These are phyloP conservation scores for Entomobrya proxima DNA, from an alignment of 2,888 invertebrate species.

Conservation along the genomic window DNA sequence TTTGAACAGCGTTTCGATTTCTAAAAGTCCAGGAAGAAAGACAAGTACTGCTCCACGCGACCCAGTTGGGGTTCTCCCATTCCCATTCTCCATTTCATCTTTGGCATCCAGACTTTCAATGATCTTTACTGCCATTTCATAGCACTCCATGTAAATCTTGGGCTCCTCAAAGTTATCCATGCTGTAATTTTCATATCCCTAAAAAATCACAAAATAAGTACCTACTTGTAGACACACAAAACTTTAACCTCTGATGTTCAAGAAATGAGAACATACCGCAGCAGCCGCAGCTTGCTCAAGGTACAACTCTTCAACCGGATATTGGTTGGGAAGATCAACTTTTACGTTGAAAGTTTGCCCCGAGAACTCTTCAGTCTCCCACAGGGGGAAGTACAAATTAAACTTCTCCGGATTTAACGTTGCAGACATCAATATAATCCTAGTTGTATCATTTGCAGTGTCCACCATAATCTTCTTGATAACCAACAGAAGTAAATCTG, in stretches of 20 bases:
- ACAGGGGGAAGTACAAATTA: constrained; percentile 81
- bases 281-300: constrained; percentile 50
- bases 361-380: constrained; percentile 22
- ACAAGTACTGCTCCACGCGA: constrained; percentile 87
- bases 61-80: too few species aligned
- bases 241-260: background rate
- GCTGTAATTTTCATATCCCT: constrained; percentile 70
- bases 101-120: constrained; percentile 83
- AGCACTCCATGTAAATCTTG: constrained; percentile 81
- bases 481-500: constrained; percentile 91
- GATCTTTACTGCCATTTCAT: constrained; percentile 82
- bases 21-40: constrained; percentile 91
- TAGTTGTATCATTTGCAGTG: constrained; percentile 83
- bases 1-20: constrained; percentile 78
- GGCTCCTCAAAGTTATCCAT: constrained; percentile 79
- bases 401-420: constrained; percentile 88
- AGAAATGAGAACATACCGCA: constrained; percentile 19
- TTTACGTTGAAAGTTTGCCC: background rate
- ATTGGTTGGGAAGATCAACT: constrained; percentile 16
- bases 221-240: background rate
- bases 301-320: constrained; percentile 60
- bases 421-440: constrained; percentile 94
- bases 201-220: background rate
- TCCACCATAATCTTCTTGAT: constrained; percentile 85
- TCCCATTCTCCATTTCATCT: constrained; percentile 78